Conservation (phyloP, 2,888 invertebrate genomes). For the Apodemia mormo region DNA sequence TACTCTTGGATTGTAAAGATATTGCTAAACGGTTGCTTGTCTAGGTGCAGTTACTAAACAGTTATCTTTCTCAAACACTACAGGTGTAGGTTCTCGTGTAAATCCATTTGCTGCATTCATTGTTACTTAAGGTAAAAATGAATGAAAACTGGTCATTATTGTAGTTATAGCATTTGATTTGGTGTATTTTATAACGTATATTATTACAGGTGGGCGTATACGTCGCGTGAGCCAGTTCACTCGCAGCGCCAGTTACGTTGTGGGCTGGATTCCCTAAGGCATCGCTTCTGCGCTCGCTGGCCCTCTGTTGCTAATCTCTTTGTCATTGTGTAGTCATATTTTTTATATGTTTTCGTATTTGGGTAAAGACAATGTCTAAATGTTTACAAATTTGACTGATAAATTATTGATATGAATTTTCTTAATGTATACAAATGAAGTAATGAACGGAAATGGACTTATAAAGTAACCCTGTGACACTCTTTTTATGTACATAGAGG, state of each 20-base stretch:
- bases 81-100: too few relatives aligned
- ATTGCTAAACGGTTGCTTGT: too few relatives aligned
- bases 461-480: background rate
- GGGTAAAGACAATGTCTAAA: background rate
- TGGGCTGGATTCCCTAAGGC: constrained; percentile 83
- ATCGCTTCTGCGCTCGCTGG: constrained; percentile 36
- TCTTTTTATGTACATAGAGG: background rate
- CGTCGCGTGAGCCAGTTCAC: constrained; percentile 90
- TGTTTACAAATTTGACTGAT: constrained; percentile 1
- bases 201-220: constrained; percentile 85
- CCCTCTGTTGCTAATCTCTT: constrained; percentile 37
- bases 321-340: constrained; percentile 46
- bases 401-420: background rate
- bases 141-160: too few relatives aligned
- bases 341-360: background rate
- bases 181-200: constrained; percentile 2
- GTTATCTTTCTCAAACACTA: too few relatives aligned
- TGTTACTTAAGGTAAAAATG: too few relatives aligned
- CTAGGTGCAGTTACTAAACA: too few relatives aligned
- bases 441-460: background rate
- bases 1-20: too few relatives aligned
- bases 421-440: background rate
- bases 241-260: constrained; percentile 88
- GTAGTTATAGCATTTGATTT: background rate
- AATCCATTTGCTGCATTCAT: too few relatives aligned